Evolutionary conservation across 2,797 vertebrate species (phyloP), one percentile per base, ranked within the genome.

Genomic region (Sebastiscus tertius): DNA sequence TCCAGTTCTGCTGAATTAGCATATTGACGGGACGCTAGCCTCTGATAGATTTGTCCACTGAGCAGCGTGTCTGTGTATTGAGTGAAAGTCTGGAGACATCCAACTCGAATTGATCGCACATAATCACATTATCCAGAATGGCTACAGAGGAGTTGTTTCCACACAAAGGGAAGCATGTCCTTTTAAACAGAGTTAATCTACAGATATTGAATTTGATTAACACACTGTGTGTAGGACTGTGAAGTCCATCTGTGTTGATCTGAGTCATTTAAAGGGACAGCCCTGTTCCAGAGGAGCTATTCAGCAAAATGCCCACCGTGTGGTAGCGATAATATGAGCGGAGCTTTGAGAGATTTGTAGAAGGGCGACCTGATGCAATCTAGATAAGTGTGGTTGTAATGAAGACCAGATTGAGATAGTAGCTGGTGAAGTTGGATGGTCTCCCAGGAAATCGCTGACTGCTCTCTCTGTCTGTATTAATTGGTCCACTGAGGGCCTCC

Each of bases 371-470:
- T 96, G 96, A 96, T 95, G 96, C 96, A 96, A 96, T 95, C 93
- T 83, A 87, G 87, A 94, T 94, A 94, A 94, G 93, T 91, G 93
- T 86, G 89, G 85, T 94, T 91, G 94, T 96, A 96, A 96, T 93
- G 94, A 93, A 94, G 92, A 93, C 87, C 86, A 92, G 94, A 92
- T 87, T 94, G 89, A 95, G 93, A 95, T 90, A 90, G 92, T 89
- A 91, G 85, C 89, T 93, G 93, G 87, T 93, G 85, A 95, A 95
- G 93, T 94, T 83, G 85, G 88, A 90, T 66, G 89, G 94, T 96
- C 96, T 96, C 96, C 82, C 91, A 95, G 96, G 96, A 95, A 95
- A 95, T 93, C 81, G 93, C 95, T 95, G 95, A 95, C 95, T 95
- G 94, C 94, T 95, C 90, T 92, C 89, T 90, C 92, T 79, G 88